Evolutionary conservation across 2,797 vertebrate genomes (phyloP).

Genomic region (Menidia menidia): DNA sequence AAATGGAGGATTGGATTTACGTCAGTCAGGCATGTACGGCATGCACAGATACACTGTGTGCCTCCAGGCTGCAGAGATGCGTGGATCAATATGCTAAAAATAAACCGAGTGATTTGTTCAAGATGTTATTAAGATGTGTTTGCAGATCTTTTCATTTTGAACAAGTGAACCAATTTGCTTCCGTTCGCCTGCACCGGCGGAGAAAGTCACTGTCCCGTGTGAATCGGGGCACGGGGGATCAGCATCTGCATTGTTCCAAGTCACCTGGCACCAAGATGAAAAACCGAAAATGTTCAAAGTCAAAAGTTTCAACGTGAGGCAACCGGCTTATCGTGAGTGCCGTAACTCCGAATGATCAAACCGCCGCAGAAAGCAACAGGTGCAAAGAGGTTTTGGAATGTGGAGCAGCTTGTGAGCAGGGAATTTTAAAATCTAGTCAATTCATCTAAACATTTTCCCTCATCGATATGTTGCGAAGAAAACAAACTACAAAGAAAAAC

Average conservation of each 20-base stretch:
- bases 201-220: slow-evolving; percentile 7
- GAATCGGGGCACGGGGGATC: not conserved
- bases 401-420: slow-evolving; percentile 33
- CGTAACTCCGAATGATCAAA: slow-evolving; percentile 61
- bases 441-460: slow-evolving; percentile 22
- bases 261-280: not conserved
- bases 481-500: no score
- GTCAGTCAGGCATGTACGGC: slow-evolving; percentile 62
- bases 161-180: not conserved
- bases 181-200: not conserved
- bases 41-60: slow-evolving; percentile 38
- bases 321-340: slow-evolving; percentile 47
- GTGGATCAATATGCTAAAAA: slow-evolving; percentile 82
- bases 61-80: slow-evolving; percentile 50
- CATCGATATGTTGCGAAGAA: not conserved
- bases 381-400: slow-evolving; percentile 36
- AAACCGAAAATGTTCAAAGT: slow-evolving; percentile 33
- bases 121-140: slow-evolving; percentile 41
- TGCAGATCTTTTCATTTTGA: slow-evolving; percentile 12
- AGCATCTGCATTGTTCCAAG: slow-evolving; percentile 10
- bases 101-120: slow-evolving; percentile 53
- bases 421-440: slow-evolving; percentile 48
- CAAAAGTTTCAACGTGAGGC: slow-evolving; percentile 37
- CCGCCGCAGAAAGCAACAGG: slow-evolving; percentile 53
- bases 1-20: slow-evolving; percentile 69